These are phyloP conservation scores for Cottus gobio DNA, from an alignment of 2,113 vertebrate genomes.

Conservation along the genomic window DNA sequence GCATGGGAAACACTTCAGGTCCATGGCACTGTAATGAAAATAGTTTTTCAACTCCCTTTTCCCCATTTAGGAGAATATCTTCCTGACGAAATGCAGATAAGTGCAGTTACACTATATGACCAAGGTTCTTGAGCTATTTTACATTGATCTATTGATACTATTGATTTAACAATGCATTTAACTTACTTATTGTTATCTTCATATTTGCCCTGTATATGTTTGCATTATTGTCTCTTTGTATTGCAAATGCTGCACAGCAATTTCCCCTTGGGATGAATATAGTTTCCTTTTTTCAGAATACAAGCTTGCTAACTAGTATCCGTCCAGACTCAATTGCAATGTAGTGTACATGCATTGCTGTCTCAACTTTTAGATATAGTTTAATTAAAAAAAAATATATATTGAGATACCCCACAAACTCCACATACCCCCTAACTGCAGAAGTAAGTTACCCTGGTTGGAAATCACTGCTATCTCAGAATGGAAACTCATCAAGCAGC, in stretches of 20 bases:
- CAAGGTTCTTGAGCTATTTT: background rate
- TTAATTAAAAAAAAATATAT: background rate
- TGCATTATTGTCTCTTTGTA: background rate
- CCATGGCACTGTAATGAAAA: conserved; percentile 29
- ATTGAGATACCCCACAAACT: no score
- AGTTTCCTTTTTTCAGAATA: background rate
- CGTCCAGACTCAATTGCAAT: background rate
- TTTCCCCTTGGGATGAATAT: background rate
- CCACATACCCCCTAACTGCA: background rate
- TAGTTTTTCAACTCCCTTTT: conserved; percentile 4
- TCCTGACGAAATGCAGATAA: conserved; percentile 15
- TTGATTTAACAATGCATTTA: background rate
- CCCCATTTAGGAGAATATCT: background rate
- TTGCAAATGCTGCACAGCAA: no score
- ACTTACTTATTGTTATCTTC: background rate
- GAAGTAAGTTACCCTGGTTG: background rate
- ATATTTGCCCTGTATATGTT: background rate
- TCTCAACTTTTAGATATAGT: no score
- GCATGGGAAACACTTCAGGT: conserved; percentile 54
- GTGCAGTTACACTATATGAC: background rate
- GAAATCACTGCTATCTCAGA: background rate
- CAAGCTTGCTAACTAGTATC: background rate
- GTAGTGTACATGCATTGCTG: background rate
- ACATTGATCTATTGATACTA: background rate
- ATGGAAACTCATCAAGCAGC: background rate